These are phyloP conservation scores for Napeogenes inachia DNA, from an alignment of 2,888 invertebrate genomes.

Conservation along the genomic window DNA sequence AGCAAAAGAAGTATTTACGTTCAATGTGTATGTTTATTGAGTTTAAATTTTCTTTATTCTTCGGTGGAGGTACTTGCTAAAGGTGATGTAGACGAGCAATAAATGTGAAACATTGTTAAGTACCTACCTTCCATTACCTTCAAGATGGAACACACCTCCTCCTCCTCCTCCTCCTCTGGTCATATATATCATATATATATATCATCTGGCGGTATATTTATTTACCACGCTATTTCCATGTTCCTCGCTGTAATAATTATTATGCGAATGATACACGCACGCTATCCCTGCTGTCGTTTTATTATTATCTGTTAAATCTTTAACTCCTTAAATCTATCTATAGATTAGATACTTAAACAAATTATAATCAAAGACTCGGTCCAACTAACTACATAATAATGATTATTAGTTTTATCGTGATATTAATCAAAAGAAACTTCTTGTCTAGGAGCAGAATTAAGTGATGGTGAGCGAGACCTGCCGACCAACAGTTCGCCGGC, in stretches of 20 bases:
- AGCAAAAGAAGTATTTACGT: too few species aligned
- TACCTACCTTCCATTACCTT: slow-evolving; percentile 17
- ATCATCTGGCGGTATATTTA: slow-evolving; percentile 32
- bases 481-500: slow-evolving; percentile 79
- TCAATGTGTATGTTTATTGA: too few species aligned
- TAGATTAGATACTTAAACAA: slow-evolving; percentile 37
- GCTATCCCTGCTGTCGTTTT: slow-evolving; percentile 41
- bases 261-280: slow-evolving; percentile 69
- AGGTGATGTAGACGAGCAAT: slow-evolving; percentile 13
- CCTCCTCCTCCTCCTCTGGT: slow-evolving; percentile 35
- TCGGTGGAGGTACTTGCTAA: too few species aligned
- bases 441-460: slow-evolving; percentile 80
- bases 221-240: slow-evolving; percentile 69
- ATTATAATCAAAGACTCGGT: slow-evolving; percentile 5
- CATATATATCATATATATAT: slow-evolving; percentile 33
- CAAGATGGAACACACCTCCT: slow-evolving; percentile 20
- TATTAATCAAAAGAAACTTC: too few species aligned
- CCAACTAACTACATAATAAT: not conserved
- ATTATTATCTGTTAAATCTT: slow-evolving; percentile 30
- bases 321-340: slow-evolving; percentile 49
- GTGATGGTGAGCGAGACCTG: slow-evolving; percentile 84
- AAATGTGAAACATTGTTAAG: slow-evolving; percentile 15
- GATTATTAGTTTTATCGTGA: too few species aligned
- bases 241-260: slow-evolving; percentile 65
- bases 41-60: too few species aligned